Base-by-base conservation (phyloP, 2,888 invertebrate species). In the Acleris cristana region DNA sequence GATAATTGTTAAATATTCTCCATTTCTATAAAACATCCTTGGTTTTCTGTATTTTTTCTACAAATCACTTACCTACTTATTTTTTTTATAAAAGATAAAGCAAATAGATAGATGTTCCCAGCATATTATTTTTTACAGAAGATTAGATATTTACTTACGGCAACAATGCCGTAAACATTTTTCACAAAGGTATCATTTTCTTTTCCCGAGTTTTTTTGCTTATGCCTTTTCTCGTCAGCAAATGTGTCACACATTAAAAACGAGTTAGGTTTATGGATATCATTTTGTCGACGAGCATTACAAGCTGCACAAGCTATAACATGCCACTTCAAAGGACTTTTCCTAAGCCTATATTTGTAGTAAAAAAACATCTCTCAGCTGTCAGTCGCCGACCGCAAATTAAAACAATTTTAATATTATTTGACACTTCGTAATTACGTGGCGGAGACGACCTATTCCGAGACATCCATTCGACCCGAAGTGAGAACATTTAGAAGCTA, bases 351-450 rank as follows among this genome's bases (percentile, higher is more conserved):
- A 63, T 58, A 58, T 67, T 62, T 63, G 57, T 48, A 49, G 21
- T 34, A 48, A 67, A 63, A 63, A 67, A 63, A 58, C 26, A 77
- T 80, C 80, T 79, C 70, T 72, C 81, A 80, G 84, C 73, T 79
- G 83, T 81, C 84, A 83, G 76, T 30, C 74, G 70, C 73, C 73
- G 76, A 76, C 76, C 69, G 71, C 84, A 79, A 83, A 80, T 79
- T 80, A 84, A 83, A 83, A 78, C 84, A 79, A 82, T 81, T 81
- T 82, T 86, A 89, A 90, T 90, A 86, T 85, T 79, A 83, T 86
- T 82, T 86, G 89, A 86, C 88, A 88, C 59, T 87, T 83, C 81
- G 83, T 89, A 87, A 88, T 87, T 85, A 81, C 83, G 76, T 77
- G 73, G 78, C 79, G 80, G 71, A 74, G 79, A 79, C 79, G 72